Evolutionary conservation across 2,113 vertebrate genomes (phyloP).

Genomic region (Empidonax alnorum): DNA sequence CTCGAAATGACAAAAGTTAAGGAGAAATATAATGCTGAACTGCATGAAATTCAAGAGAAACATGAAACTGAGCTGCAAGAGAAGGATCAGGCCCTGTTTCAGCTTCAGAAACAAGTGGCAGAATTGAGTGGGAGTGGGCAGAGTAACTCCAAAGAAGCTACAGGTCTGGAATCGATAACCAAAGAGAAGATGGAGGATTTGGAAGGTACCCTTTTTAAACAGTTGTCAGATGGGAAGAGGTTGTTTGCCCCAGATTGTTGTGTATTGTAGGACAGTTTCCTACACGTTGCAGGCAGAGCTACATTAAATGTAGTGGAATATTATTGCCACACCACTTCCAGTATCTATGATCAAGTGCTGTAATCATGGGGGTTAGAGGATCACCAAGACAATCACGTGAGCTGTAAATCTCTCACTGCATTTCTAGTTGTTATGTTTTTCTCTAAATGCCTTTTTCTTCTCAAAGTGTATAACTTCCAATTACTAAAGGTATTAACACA

Average conservation of each 20-base stretch:
- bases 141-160: neutral
- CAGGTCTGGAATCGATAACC: slow-evolving; percentile 27
- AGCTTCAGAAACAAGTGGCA: slow-evolving; percentile 75
- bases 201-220: slow-evolving; percentile 76
- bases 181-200: slow-evolving; percentile 76
- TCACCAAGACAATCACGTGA: neutral
- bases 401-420: neutral
- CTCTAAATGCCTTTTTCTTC: neutral
- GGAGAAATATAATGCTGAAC: slow-evolving; percentile 71
- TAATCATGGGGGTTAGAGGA: neutral
- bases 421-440: neutral
- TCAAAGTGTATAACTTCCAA: fast-evolving
- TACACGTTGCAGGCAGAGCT: neutral
- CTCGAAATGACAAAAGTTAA: slow-evolving; percentile 72
- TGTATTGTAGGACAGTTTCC: fast-evolving
- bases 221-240: neutral
- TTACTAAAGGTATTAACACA: neutral
- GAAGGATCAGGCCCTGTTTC: slow-evolving; percentile 70
- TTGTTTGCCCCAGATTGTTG: neutral
- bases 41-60: slow-evolving; percentile 69
- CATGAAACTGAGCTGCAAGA: slow-evolving; percentile 79
- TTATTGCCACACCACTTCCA: neutral
- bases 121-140: slow-evolving; percentile 54
- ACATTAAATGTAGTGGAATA: neutral
- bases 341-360: neutral